Conservation (phyloP, 2,888 invertebrate genomes). For the Drosophila leonis region DNA sequence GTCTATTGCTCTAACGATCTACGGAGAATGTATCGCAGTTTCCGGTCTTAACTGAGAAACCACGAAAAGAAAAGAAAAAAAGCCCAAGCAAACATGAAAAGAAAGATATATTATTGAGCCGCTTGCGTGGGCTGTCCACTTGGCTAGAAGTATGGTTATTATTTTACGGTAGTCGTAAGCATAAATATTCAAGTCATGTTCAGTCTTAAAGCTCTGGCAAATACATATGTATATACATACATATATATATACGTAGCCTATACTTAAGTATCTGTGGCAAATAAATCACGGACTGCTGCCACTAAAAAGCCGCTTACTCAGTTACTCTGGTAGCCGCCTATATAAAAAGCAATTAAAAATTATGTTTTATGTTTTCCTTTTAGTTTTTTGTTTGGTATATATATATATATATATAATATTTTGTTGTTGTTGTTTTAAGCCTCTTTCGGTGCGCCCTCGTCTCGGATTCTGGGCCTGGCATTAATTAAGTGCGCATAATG, state of each 20-base stretch:
- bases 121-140: constrained; percentile 19
- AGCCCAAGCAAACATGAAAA: background rate
- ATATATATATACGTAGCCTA: background rate
- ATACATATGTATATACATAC: background rate
- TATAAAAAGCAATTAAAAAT: constrained; percentile 76
- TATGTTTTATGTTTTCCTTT: constrained; percentile 63
- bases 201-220: constrained; percentile 4
- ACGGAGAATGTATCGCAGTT: constrained; percentile 21
- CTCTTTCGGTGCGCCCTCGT: constrained; percentile 43
- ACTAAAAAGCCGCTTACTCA: constrained; percentile 59
- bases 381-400: constrained; percentile 13
- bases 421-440: constrained; percentile 19
- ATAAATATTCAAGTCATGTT: constrained; percentile 52
- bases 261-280: constrained; percentile 32
- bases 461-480: constrained; percentile 36
- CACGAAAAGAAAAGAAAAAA: background rate
- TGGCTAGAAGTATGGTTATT: constrained; percentile 24
- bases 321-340: constrained; percentile 39
- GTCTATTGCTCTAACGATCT: constrained; percentile 34
- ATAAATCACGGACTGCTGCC: constrained; percentile 46
- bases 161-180: constrained; percentile 15
- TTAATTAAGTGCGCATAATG: constrained; percentile 81
- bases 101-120: constrained; percentile 6
- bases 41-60: constrained; percentile 32
- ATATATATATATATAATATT: no score